Evolutionary conservation across 1,140 invertebrate genomes (phyloP).

Genomic region (Halyomorpha halys): DNA sequence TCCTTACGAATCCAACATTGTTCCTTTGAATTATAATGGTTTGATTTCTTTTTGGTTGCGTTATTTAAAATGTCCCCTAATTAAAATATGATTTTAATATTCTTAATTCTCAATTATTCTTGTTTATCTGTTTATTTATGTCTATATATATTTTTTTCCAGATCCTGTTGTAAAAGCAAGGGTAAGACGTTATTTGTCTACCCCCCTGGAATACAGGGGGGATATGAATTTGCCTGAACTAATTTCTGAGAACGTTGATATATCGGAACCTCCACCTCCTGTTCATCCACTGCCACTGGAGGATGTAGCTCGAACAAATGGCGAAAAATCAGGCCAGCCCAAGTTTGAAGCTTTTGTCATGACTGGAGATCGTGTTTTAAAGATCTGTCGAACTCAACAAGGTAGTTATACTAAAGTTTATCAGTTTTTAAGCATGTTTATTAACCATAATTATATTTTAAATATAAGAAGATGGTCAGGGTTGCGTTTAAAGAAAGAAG

Average conservation of each 20-base stretch:
- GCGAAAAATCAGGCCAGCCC: conserved; percentile 30
- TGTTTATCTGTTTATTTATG: too few species aligned
- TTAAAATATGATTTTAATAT: too few species aligned
- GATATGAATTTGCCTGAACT: conserved; percentile 24
- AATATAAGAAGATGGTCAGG: too few species aligned
- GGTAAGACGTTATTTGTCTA: conserved; percentile 60
- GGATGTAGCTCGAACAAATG: conserved; percentile 29
- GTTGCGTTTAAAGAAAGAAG: not conserved
- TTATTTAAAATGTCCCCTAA: too few species aligned
- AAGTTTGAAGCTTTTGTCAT: conserved; percentile 90
- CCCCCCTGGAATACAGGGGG: conserved; percentile 31
- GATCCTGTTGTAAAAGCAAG: conserved; percentile 76
- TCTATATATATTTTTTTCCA: conserved; percentile 40
- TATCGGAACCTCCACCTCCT: conserved; percentile 17
- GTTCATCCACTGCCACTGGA: conserved; percentile 26
- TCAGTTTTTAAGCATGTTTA: too few species aligned
- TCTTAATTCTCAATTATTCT: too few species aligned
- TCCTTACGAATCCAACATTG: too few species aligned
- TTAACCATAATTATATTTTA: too few species aligned
- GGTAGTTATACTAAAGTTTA: conserved; percentile 27
- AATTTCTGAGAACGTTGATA: conserved; percentile 14
- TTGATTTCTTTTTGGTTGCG: too few species aligned
- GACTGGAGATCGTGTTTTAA: conserved; percentile 91
- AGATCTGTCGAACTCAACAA: conserved; percentile 69
- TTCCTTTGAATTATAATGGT: too few species aligned